These are phyloP conservation scores for Enoplolaimus lenunculus DNA, from an alignment of 2,888 invertebrate genomes.

Conservation along the genomic window DNA sequence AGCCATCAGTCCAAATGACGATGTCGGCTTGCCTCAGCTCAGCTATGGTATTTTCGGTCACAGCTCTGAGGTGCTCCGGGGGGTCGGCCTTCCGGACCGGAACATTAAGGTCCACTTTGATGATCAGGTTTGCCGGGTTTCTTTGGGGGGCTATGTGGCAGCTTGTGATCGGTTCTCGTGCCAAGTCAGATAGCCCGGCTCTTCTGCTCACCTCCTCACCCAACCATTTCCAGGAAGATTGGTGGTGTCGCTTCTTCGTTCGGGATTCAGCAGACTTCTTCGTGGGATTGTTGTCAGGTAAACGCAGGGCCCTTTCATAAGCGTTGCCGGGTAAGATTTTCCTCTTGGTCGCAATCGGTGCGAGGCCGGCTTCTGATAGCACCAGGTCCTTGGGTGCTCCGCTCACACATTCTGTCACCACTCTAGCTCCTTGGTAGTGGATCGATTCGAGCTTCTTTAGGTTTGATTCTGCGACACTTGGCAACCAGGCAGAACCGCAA, in stretches of 20 bases:
- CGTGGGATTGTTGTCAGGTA: not conserved
- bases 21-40: not conserved
- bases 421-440: not conserved
- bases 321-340: not conserved
- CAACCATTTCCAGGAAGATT: not conserved
- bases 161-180: not conserved
- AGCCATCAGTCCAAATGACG: constrained; percentile 3
- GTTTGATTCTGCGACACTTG: not conserved
- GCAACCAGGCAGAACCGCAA: not conserved
- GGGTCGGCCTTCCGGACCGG: not conserved
- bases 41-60: not conserved
- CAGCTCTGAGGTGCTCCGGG: not conserved
- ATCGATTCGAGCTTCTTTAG: not conserved
- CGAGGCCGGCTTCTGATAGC: not conserved
- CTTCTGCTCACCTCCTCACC: not conserved
- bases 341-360: not conserved
- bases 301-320: not conserved
- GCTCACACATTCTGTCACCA: not conserved
- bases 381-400: not conserved
- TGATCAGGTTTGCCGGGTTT: not conserved
- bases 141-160: not conserved
- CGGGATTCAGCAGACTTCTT: not conserved
- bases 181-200: not conserved
- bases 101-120: not conserved
- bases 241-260: not conserved